phyloP scores from a whole-genome alignment of 2,797 vertebrate species.

The Gymnothorax javanicus region DNA sequence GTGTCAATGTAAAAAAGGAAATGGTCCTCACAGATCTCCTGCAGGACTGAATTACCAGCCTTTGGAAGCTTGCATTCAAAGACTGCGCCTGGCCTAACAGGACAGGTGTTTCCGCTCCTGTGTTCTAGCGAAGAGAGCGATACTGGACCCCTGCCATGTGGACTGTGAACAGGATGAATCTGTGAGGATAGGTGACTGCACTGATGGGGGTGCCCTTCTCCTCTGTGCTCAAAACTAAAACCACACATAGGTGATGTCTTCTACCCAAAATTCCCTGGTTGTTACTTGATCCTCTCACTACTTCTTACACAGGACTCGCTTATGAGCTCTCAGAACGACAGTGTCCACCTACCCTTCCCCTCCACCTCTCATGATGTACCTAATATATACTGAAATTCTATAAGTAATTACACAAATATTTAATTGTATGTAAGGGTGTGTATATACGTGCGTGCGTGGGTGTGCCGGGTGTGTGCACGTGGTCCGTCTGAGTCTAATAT shows the following conservation, averaged over 20 bases:
- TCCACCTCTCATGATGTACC: slow-evolving; percentile 35
- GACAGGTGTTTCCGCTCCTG: not conserved
- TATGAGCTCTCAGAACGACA: slow-evolving; percentile 15
- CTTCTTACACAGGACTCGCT: slow-evolving; percentile 27
- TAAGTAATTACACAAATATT: slow-evolving; percentile 52
- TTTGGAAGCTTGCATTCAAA: not conserved
- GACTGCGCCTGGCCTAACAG: not conserved
- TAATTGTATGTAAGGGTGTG: slow-evolving; percentile 47
- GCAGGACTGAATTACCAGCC: not conserved
- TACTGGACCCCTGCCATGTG: not conserved
- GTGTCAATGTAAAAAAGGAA: not conserved
- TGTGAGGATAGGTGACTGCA: slow-evolving; percentile 22
- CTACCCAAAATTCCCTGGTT: not conserved
- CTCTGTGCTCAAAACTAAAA: slow-evolving; percentile 1
- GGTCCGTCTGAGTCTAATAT: slow-evolving; percentile 49
- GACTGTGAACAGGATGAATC: not conserved
- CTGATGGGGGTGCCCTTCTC: not conserved
- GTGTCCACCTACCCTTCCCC: slow-evolving; percentile 10
- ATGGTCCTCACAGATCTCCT: not conserved
- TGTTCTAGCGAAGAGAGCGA: not conserved
- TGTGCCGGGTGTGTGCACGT: slow-evolving; percentile 38
- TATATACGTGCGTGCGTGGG: slow-evolving; percentile 13
- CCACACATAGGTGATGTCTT: slow-evolving; percentile 12
- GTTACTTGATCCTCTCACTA: not conserved
- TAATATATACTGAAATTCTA: slow-evolving; percentile 43